Evolutionary conservation across 2,888 invertebrate genomes (phyloP).

Genomic region (Smittia aterrima): DNA sequence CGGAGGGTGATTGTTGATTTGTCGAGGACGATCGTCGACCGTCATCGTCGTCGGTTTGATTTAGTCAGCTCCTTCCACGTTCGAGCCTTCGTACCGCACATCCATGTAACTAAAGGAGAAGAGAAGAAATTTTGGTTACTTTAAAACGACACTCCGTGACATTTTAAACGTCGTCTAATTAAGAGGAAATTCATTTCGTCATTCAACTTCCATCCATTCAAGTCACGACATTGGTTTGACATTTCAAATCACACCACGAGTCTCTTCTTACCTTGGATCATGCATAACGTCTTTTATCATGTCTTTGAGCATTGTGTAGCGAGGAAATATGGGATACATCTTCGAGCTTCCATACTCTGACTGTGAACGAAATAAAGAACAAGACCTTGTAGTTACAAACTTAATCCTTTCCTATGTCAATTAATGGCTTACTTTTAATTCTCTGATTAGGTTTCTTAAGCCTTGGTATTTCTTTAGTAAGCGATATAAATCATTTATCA

Average conservation of each 20-base stretch:
- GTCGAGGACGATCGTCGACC: background rate
- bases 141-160: background rate
- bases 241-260: no score
- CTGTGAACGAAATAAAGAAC: no score
- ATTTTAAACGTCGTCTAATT: background rate
- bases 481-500: slow-evolving; percentile 90
- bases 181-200: background rate
- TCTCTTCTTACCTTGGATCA: slow-evolving; percentile 61
- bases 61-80: slow-evolving; percentile 33
- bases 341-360: slow-evolving; percentile 88
- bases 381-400: background rate
- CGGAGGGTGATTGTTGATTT: no score
- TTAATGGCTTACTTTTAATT: slow-evolving; percentile 69
- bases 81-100: slow-evolving; percentile 33
- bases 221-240: no score
- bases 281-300: slow-evolving; percentile 96
- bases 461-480: slow-evolving; percentile 90
- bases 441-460: slow-evolving; percentile 80
- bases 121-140: background rate
- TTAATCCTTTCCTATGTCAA: background rate
- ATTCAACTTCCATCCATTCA: background rate
- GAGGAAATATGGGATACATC: slow-evolving; percentile 88
- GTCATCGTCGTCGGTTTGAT: background rate
- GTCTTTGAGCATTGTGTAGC: slow-evolving; percentile 94
- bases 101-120: slow-evolving; percentile 33